Base-by-base conservation (phyloP, 2,113 vertebrate genomes). In the Neopipo cinnamomea region DNA sequence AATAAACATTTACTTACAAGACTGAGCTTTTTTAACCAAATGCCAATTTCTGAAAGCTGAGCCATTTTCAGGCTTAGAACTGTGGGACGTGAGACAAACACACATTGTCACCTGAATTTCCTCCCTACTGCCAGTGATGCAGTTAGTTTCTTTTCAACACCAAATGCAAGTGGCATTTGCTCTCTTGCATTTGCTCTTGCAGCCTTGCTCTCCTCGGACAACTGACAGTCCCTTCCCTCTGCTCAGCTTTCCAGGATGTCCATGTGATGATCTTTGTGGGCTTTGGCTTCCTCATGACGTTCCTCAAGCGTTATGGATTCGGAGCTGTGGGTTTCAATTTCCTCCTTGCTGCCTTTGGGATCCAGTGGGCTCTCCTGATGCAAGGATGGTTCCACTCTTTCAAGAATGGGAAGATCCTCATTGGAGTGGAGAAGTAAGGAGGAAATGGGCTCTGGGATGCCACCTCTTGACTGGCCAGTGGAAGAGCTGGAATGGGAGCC, bases 211-310 rank as follows among this genome's bases (percentile, higher is more conserved):
- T 58, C 6, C 27, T 37, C 0, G 0, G 31, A 65, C 28, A 78
- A 19, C 49, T 96, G 73, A 94, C 1, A 2, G 13, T 67, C n/a
- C 8, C 70, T 95, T 91, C 82, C 81, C 49, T 89, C 28, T 21
- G 33, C 70, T 33, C 97, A 99, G 99, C 99, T 90, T 99, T 99
- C 95, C 99, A 99, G 97, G 99, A 99, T 0, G 99, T 99, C 61
- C 99, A 99, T 1, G 99, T 99, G 95, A 99, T 99, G 99, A 99
- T 99, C 95, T 99, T 99, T 91, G 98, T 99, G 90, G 99, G 99
- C 22, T 99, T 99, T 41, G 99, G 99, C 30, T 99, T 99, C 97
- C 99, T 99, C 91, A 99, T 99, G 99, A 99, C 98, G 0, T 99
- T 99, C 93, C 98, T 99, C 96, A 99, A 99, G 93, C 98, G 98